Percentiles rank a stretch among this genome's conserved stretches.
These are phyloP conservation scores for Neoniphon sammara DNA, from an alignment of 2,797 vertebrate genomes.

Conservation along the genomic window DNA sequence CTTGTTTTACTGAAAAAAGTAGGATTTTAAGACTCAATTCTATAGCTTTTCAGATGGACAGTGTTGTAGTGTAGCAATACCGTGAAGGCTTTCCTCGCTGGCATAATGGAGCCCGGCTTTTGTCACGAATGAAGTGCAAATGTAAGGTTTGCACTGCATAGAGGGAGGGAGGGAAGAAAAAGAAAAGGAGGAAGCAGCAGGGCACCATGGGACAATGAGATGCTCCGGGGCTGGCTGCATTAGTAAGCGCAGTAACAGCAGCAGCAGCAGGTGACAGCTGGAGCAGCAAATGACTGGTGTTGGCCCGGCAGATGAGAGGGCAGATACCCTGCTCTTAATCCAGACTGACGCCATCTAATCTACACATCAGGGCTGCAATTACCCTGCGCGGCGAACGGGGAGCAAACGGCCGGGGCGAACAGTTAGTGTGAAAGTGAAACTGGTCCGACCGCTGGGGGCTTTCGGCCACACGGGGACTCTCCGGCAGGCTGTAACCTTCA, in stretches of 20 bases:
- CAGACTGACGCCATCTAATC: constrained; percentile 17
- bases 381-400: constrained; percentile 12
- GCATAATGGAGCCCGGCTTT: neutral
- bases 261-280: constrained; percentile 45
- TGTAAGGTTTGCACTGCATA: neutral
- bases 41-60: neutral
- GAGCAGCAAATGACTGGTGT: neutral
- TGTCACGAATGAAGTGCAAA: neutral
- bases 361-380: constrained; percentile 29
- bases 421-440: constrained; percentile 9
- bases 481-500: neutral
- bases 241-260: constrained; percentile 10
- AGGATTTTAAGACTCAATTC: neutral
- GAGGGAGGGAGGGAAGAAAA: neutral
- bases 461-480: neutral
- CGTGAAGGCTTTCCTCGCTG: no score
- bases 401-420: neutral
- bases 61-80: no score
- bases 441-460: fast-evolving
- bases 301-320: neutral
- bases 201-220: neutral
- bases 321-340: constrained; percentile 19
- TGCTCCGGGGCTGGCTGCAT: neutral
- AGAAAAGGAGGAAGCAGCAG: neutral
- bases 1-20: no score